Percentiles rank a stretch among this genome's conserved stretches.
Conservation (phyloP, 2,888 invertebrate species). For the Cephus pygmeus region DNA sequence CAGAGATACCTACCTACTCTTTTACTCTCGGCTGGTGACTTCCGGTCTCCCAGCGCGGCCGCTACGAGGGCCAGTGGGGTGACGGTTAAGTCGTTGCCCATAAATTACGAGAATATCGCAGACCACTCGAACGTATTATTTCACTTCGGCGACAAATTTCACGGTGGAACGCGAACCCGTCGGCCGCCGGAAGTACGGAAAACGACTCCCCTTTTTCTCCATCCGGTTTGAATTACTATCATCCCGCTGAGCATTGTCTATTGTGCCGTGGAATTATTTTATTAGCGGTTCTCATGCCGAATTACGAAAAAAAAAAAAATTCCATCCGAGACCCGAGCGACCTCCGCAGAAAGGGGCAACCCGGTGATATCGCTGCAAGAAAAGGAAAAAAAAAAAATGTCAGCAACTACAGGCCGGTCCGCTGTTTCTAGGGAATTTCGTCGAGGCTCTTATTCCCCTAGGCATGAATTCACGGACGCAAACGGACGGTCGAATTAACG, state of each 20-base stretch:
- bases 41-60: background rate
- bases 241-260: constrained; percentile 60
- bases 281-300: constrained; percentile 49
- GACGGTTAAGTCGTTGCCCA: constrained; percentile 6
- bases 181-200: constrained; percentile 52
- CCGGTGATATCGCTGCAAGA: background rate
- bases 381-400: background rate
- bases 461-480: background rate
- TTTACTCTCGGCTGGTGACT: background rate
- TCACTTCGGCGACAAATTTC: constrained; percentile 52
- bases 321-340: background rate
- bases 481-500: background rate
- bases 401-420: background rate
- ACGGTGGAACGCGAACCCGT: constrained; percentile 18
- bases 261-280: constrained; percentile 64
- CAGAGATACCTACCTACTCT: background rate
- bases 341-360: background rate
- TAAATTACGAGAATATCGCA: constrained; percentile 38
- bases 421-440: background rate
- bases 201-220: constrained; percentile 47
- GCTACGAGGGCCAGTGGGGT: background rate
- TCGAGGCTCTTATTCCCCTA: background rate
- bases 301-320: background rate
- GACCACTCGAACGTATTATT: constrained; percentile 40
- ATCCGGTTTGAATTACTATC: constrained; percentile 64